phyloP scores from a whole-genome alignment of 2,113 vertebrate species.

The Gymnarchus niloticus region DNA sequence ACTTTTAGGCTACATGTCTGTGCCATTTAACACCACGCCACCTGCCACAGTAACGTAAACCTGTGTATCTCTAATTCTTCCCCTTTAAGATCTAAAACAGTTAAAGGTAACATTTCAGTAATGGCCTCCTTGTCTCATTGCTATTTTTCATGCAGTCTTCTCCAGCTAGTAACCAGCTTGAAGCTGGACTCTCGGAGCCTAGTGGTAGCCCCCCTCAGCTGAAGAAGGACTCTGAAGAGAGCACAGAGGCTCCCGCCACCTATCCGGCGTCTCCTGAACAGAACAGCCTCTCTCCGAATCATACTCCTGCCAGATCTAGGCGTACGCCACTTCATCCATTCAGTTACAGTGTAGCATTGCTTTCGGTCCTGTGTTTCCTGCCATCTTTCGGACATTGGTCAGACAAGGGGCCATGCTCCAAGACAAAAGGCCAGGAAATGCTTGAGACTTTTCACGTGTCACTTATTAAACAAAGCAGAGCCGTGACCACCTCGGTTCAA shows the following conservation, averaged over 20 bases:
- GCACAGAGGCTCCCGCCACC: background rate
- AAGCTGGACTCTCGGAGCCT: background rate
- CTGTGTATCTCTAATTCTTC: no score
- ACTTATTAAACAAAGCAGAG: no score
- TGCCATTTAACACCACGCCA: background rate
- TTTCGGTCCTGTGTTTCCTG: background rate
- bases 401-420: no score
- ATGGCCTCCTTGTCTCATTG: background rate
- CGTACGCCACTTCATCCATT: background rate
- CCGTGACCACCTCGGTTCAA: background rate
- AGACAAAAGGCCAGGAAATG: no score
- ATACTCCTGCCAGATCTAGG: background rate
- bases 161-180: background rate
- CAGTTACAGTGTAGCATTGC: background rate
- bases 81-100: no score
- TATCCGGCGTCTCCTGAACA: background rate
- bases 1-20: background rate
- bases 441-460: no score
- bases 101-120: background rate
- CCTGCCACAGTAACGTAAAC: background rate
- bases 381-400: no score
- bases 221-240: background rate
- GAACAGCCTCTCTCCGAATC: background rate
- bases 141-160: background rate
- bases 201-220: background rate